These are phyloP conservation scores for Gephyroberyx darwinii DNA, from an alignment of 2,797 vertebrate genomes.

Conservation along the genomic window DNA sequence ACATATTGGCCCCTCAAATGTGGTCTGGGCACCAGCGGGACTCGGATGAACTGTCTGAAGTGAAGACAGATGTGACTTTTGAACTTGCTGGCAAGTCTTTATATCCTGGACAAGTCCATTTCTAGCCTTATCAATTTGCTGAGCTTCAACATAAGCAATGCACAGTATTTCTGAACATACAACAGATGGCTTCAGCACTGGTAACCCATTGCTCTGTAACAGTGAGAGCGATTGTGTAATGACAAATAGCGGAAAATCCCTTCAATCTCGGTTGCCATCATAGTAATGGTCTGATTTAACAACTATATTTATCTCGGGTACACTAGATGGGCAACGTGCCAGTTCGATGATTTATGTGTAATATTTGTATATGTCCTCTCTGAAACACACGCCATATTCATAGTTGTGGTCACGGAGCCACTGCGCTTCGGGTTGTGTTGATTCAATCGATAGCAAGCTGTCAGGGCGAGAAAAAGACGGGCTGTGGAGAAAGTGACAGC, in stretches of 20 bases:
- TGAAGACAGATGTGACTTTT: slow-evolving; percentile 41
- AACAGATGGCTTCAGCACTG: slow-evolving; percentile 42
- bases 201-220: slow-evolving; percentile 27
- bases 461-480: background rate
- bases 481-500: background rate
- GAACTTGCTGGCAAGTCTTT: slow-evolving; percentile 25
- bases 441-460: slow-evolving; percentile 24
- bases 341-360: slow-evolving; percentile 49
- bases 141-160: slow-evolving; percentile 23
- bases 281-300: slow-evolving; percentile 11
- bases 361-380: slow-evolving; percentile 41
- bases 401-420: slow-evolving; percentile 26
- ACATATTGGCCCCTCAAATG: slow-evolving; percentile 71
- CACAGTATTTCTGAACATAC: slow-evolving; percentile 8
- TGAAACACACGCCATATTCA: slow-evolving; percentile 65
- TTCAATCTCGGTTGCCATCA: slow-evolving; percentile 54
- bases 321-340: slow-evolving; percentile 54
- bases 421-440: slow-evolving; percentile 18
- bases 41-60: slow-evolving; percentile 46
- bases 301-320: slow-evolving; percentile 73
- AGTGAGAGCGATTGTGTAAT: slow-evolving; percentile 14
- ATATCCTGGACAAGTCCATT: slow-evolving; percentile 56
- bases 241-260: slow-evolving; percentile 28
- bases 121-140: slow-evolving; percentile 1
- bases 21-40: slow-evolving; percentile 39